These are phyloP conservation scores for Caradrina clavipalpis DNA, from an alignment of 2,888 invertebrate species.

Conservation along the genomic window DNA sequence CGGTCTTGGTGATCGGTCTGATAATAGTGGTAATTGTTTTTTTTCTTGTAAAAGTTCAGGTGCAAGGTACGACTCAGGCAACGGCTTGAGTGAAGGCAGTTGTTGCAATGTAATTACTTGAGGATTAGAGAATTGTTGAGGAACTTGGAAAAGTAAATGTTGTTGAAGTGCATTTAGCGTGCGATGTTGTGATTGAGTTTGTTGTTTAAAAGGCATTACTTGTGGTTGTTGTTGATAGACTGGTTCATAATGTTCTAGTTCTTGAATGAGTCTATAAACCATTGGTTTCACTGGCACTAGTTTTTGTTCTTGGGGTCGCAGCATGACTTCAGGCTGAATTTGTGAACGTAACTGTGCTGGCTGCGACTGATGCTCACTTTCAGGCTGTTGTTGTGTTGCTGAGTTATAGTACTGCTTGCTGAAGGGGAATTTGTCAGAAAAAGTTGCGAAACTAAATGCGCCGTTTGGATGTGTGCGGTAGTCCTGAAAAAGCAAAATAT, in stretches of 20 bases:
- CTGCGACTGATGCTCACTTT: neutral
- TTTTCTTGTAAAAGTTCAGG: conserved; percentile 29
- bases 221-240: conserved; percentile 12
- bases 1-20: conserved; percentile 11
- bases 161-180: conserved; percentile 48
- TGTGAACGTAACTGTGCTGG: conserved; percentile 31
- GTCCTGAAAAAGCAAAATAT: conserved; percentile 71
- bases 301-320: conserved; percentile 31
- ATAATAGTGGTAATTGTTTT: conserved; percentile 10
- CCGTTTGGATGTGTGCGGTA: conserved; percentile 73
- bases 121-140: conserved; percentile 7
- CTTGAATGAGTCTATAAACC: conserved; percentile 28
- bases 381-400: neutral
- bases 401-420: conserved; percentile 9
- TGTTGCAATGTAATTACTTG: conserved; percentile 21
- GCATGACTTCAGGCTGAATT: conserved; percentile 39
- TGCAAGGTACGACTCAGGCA: conserved; percentile 22
- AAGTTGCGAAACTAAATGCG: conserved; percentile 82
- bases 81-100: conserved; percentile 40
- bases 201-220: conserved; percentile 10
- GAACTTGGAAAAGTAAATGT: conserved; percentile 39
- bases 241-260: conserved; percentile 26
- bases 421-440: conserved; percentile 73
- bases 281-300: neutral
- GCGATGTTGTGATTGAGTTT: conserved; percentile 14